Percentiles rank a stretch among this genome's conserved stretches.
These are phyloP conservation scores for Napeogenes inachia DNA, from an alignment of 2,888 invertebrate genomes.

Conservation along the genomic window DNA sequence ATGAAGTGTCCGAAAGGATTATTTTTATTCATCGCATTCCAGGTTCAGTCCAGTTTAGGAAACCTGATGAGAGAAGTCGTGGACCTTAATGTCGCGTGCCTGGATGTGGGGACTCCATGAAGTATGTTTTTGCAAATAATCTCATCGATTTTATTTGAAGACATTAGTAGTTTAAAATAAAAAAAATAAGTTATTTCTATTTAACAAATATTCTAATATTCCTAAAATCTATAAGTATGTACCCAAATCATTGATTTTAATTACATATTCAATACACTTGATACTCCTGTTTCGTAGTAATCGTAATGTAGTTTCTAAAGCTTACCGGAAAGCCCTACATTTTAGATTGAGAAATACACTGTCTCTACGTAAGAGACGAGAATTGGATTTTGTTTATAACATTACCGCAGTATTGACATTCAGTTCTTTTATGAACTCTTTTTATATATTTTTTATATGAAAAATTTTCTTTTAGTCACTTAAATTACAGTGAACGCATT, in stretches of 20 bases:
- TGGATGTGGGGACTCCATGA: conserved; percentile 38
- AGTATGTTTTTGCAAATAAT: neutral
- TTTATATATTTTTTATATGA: too few relatives aligned
- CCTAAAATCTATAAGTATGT: too few relatives aligned
- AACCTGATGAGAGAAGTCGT: conserved; percentile 49
- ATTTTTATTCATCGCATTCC: conserved; percentile 51
- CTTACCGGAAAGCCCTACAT: conserved; percentile 18
- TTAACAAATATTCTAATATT: too few relatives aligned
- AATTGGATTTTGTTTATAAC: neutral
- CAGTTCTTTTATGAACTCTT: neutral
- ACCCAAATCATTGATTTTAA: neutral
- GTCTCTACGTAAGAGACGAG: neutral
- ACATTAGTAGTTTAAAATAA: too few relatives aligned
- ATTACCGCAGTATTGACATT: neutral
- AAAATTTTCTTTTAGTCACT: too few relatives aligned
- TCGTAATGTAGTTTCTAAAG: conserved; percentile 4
- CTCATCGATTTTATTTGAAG: too few relatives aligned
- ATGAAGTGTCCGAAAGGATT: conserved; percentile 35
- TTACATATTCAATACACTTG: neutral
- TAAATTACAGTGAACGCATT: too few relatives aligned
- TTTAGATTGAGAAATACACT: conserved; percentile 14
- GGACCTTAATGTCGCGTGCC: conserved; percentile 54
- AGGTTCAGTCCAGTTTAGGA: conserved; percentile 53
- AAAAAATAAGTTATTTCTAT: too few relatives aligned
- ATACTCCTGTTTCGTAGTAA: neutral